Percentiles rank a stretch among this genome's conserved stretches.
Evolutionary conservation across 2,113 vertebrate species (phyloP).

Genomic region (Chionis minor): DNA sequence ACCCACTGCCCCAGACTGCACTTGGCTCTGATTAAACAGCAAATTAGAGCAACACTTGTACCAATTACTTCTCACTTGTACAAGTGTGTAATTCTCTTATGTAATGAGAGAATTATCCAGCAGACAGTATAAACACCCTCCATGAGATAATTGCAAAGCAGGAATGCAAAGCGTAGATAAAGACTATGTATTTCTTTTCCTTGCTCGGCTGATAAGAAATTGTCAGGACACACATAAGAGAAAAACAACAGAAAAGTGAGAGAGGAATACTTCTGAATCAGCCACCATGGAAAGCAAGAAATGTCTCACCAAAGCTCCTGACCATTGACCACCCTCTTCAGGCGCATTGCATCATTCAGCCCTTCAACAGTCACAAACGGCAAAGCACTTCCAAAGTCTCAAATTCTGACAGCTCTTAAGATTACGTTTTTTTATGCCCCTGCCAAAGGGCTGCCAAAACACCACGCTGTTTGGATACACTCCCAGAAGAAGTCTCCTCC

Average conservation of each 20-base stretch:
- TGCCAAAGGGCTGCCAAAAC: conserved; percentile 3
- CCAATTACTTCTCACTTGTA: conserved; percentile 48
- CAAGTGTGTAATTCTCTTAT: conserved; percentile 45
- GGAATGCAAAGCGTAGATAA: background rate
- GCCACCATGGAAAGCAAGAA: background rate
- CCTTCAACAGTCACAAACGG: background rate
- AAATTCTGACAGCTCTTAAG: background rate
- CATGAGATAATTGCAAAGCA: background rate
- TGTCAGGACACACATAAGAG: conserved; percentile 2
- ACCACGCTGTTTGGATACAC: background rate
- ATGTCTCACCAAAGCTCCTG: background rate
- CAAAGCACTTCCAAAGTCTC: conserved; percentile 2
- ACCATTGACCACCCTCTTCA: background rate
- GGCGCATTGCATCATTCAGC: background rate
- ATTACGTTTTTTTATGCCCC: background rate
- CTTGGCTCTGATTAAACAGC: conserved; percentile 53
- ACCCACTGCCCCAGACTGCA: conserved; percentile 28
- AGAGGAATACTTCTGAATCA: background rate
- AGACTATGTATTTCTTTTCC: conserved; percentile 46
- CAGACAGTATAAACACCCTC: conserved; percentile 19
- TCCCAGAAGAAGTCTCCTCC: background rate
- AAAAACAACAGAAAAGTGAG: background rate
- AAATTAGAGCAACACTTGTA: conserved; percentile 39
- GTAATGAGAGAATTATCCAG: conserved; percentile 36
- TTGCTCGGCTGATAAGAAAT: conserved; percentile 35